A percentile compares a stretch with the other conserved stretches of the same genome.
Conservation (phyloP, 2,888 invertebrate genomes). For the Tetranychus piercei region DNA sequence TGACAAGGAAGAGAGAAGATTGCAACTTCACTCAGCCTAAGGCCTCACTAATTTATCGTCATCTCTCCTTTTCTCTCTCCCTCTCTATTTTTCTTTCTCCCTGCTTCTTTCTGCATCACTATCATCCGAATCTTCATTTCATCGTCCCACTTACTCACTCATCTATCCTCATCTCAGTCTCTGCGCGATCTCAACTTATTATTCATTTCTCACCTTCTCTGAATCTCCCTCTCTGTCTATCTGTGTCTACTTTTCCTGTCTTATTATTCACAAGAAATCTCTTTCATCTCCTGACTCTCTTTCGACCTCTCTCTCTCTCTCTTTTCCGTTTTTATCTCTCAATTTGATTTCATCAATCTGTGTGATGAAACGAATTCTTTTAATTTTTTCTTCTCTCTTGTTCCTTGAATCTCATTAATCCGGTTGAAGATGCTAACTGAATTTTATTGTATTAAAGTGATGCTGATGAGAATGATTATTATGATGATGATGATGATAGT, state of each 20-base stretch:
- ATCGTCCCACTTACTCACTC: not conserved
- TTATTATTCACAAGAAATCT: conserved; percentile 3
- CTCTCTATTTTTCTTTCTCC: conserved; percentile 5
- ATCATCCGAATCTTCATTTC: not conserved
- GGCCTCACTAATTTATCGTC: conserved; percentile 2
- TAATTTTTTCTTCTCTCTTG: not conserved
- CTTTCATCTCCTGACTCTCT: not conserved
- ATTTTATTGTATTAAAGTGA: not conserved
- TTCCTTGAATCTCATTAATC: not conserved
- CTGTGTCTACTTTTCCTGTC: not conserved
- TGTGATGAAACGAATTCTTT: not conserved
- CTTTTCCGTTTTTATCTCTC: too few species aligned
- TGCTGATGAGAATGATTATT: not conserved
- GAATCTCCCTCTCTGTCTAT: not conserved
- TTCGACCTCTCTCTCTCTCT: not conserved
- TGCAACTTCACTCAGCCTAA: not conserved
- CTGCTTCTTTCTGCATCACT: not conserved
- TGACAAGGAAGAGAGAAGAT: conserved; percentile 3
- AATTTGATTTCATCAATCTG: not conserved
- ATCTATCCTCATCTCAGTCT: conserved; percentile 9
- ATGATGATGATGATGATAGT: not conserved
- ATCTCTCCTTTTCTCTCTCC: conserved; percentile 8
- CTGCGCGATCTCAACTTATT: not conserved
- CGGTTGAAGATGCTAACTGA: not conserved
- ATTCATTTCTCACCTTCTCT: not conserved